Evolutionary conservation across 2,888 invertebrate genomes (phyloP).

Genomic region (Sericinus montela): DNA sequence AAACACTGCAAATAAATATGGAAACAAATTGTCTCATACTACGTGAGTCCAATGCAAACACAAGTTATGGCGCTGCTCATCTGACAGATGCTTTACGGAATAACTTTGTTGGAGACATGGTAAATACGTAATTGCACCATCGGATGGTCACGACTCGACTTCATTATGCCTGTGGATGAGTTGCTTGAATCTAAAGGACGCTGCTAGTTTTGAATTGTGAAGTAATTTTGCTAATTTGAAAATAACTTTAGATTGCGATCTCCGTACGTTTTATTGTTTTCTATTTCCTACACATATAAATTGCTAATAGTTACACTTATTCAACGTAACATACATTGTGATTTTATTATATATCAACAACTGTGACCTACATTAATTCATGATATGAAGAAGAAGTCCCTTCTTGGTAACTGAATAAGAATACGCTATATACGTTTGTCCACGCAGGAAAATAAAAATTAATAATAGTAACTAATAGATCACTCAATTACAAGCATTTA

Average conservation of each 20-base stretch:
- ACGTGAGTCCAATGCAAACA: constrained; percentile 39
- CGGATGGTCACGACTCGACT: constrained; percentile 35
- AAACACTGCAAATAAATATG: constrained; percentile 23
- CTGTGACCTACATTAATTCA: no score
- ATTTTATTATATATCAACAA: no score
- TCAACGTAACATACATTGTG: no score
- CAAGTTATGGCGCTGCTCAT: constrained; percentile 27
- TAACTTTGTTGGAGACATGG: constrained; percentile 29
- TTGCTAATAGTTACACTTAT: no score
- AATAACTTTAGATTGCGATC: constrained; percentile 11
- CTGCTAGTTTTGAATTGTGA: constrained; percentile 14
- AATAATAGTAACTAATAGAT: no score
- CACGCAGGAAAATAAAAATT: no score
- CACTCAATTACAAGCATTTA: no score
- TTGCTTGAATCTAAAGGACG: constrained; percentile 25
- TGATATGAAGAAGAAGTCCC: no score
- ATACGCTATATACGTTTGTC: no score
- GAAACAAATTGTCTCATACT: constrained; percentile 37
- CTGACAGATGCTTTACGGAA: constrained; percentile 37
- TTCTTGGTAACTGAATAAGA: no score
- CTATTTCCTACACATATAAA: background rate
- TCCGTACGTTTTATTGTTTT: constrained; percentile 20
- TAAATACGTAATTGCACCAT: constrained; percentile 45
- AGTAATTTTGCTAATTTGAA: constrained; percentile 12
- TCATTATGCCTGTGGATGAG: constrained; percentile 28